phyloP scores from a whole-genome alignment of 2,797 vertebrate genomes.

The Tympanoctomys barrerae region DNA sequence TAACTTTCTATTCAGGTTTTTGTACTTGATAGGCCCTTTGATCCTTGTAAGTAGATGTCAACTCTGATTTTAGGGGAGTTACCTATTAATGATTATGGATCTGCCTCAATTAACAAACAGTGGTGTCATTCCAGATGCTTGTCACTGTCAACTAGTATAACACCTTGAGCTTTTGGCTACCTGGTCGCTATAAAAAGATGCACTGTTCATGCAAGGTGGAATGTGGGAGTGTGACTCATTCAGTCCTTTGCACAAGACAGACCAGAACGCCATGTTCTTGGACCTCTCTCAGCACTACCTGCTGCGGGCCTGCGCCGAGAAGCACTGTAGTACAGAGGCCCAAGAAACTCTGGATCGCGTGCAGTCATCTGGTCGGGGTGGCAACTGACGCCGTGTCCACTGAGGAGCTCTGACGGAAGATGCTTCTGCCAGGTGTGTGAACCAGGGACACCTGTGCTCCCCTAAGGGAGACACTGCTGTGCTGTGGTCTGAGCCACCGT shows the following conservation, averaged over 20 bases:
- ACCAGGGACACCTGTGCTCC: background rate
- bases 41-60: constrained; percentile 16
- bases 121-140: background rate
- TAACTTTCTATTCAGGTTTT: background rate
- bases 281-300: background rate
- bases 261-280: background rate
- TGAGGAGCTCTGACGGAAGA: background rate
- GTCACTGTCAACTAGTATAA: background rate
- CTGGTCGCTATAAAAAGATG: background rate
- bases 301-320: background rate
- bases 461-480: background rate
- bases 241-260: background rate
- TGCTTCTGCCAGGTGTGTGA: background rate
- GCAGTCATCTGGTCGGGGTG: background rate
- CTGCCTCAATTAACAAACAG: background rate
- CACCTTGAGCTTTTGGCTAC: constrained; percentile 38
- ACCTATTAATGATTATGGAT: background rate
- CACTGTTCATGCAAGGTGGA: background rate
- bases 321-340: background rate
- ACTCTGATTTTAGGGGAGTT: background rate
- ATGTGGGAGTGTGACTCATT: background rate
- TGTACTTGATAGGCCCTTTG: background rate
- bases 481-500: background rate
- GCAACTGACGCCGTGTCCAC: background rate
- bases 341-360: background rate